Percentiles rank a stretch among this genome's conserved stretches.
Conservation (phyloP, 2,797 vertebrate species). For the Agapornis canus region DNA sequence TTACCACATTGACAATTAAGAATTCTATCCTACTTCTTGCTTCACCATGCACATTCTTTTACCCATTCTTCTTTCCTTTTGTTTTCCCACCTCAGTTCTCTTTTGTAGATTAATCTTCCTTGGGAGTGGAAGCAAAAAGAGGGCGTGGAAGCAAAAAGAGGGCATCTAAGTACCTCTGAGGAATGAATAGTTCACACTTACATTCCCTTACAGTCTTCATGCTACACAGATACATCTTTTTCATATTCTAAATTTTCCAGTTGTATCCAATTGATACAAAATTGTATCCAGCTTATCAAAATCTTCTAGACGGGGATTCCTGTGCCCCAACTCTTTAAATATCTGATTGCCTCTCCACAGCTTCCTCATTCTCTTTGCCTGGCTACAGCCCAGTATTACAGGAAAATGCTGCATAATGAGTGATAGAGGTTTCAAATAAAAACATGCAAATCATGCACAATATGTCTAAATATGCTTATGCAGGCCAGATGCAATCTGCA, state of each 20-base stretch:
- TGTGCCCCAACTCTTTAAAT: slow-evolving; percentile 5
- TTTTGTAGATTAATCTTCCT: not conserved
- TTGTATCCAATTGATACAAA: too few relatives aligned
- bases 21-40: not conserved
- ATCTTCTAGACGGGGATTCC: slow-evolving; percentile 29
- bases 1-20: not conserved
- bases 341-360: slow-evolving; percentile 37
- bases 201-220: not conserved
- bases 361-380: slow-evolving; percentile 47
- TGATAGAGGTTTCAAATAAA: slow-evolving; percentile 57
- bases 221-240: not conserved
- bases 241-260: not conserved
- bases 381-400: slow-evolving; percentile 17
- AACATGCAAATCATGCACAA: slow-evolving; percentile 66
- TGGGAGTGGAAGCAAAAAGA: not conserved
- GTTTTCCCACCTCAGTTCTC: not conserved
- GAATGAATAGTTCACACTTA: not conserved
- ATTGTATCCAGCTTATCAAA: not conserved
- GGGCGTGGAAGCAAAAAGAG: not conserved
- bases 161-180: not conserved
- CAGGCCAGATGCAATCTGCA: slow-evolving; percentile 66
- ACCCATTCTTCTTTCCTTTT: not conserved
- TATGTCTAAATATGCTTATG: slow-evolving; percentile 62
- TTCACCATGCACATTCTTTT: not conserved
- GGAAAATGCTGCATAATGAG: slow-evolving; percentile 43